These are phyloP conservation scores for Lophura nycthemera DNA, from an alignment of 2,113 vertebrate genomes.

Conservation along the genomic window DNA sequence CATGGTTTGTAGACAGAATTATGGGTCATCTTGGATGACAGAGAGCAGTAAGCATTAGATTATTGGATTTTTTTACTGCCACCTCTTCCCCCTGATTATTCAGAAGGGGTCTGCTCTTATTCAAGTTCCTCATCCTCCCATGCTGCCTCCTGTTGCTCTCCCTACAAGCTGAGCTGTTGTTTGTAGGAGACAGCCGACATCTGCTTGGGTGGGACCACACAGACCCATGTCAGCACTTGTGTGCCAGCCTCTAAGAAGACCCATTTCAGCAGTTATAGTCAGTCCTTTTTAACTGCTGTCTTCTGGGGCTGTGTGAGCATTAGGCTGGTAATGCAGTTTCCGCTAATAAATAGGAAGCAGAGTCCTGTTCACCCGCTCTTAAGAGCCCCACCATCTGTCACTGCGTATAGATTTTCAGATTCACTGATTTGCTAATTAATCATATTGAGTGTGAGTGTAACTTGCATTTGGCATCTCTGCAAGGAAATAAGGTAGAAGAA, in stretches of 20 bases:
- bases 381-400: constrained; percentile 36
- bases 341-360: constrained; percentile 20
- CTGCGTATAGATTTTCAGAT: background rate
- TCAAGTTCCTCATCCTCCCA: background rate
- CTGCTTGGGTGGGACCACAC: background rate
- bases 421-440: background rate
- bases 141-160: background rate
- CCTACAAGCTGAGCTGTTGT: background rate
- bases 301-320: background rate
- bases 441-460: background rate
- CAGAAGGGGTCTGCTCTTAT: background rate
- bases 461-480: background rate
- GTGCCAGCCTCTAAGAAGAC: background rate
- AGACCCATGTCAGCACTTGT: background rate
- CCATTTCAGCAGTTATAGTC: background rate
- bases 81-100: background rate
- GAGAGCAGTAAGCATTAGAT: background rate
- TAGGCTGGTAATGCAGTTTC: background rate
- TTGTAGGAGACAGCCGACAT: background rate
- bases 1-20: background rate
- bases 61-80: background rate
- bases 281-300: background rate
- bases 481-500: background rate
- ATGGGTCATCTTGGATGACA: background rate
- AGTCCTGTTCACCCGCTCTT: background rate